phyloP scores from a whole-genome alignment of 1,140 invertebrate genomes.

The Aphelinus atriplicis region DNA sequence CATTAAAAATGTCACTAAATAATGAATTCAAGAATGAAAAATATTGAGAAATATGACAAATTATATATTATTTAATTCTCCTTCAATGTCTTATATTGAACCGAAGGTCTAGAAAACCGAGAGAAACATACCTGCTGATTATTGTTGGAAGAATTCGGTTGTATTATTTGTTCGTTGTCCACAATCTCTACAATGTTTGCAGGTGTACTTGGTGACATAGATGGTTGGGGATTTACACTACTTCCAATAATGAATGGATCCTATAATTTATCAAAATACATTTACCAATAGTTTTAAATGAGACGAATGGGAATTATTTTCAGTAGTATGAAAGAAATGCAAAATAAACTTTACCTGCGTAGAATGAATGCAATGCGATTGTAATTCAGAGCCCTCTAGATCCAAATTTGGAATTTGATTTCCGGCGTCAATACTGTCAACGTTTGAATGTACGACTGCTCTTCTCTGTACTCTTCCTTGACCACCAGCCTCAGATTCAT shows the following conservation, averaged over 20 bases:
- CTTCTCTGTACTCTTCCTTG: conserved; percentile 33
- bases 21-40: no score
- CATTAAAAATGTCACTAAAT: no score
- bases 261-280: not conserved
- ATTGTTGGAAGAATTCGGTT: not conserved
- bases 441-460: conserved; percentile 16
- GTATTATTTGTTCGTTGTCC: not conserved
- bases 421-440: conserved; percentile 37
- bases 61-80: no score
- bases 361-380: not conserved
- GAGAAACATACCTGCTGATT: conserved; percentile 1
- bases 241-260: not conserved
- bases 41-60: no score
- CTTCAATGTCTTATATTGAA: not conserved
- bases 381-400: not conserved
- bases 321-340: no score
- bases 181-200: not conserved
- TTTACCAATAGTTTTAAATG: not conserved
- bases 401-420: conserved; percentile 38
- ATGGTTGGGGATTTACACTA: not conserved
- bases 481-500: conserved; percentile 55
- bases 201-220: not conserved
- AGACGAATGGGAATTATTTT: no score
- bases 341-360: no score
- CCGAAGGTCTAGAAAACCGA: not conserved